A percentile compares a stretch with the other conserved stretches of the same genome.
Conservation (phyloP, 2,888 invertebrate species). For the Parnassius orleans region DNA sequence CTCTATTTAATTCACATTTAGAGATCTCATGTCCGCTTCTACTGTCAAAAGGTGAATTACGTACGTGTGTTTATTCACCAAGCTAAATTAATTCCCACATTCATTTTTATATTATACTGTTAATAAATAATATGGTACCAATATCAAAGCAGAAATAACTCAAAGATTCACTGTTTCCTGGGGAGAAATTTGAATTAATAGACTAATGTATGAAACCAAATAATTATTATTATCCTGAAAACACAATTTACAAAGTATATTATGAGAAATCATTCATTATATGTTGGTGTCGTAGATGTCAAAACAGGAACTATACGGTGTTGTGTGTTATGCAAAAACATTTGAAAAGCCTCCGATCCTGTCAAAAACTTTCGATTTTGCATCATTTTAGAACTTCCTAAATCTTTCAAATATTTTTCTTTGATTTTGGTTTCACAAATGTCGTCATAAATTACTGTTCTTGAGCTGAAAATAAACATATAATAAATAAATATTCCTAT, state of each 20-base stretch:
- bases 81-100: too few species aligned
- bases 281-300: conserved; percentile 20
- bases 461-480: conserved; percentile 14
- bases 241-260: neutral
- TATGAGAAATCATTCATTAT: conserved; percentile 8
- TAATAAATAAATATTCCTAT: neutral
- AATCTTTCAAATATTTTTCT: neutral
- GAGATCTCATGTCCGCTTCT: too few species aligned
- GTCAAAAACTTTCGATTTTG: conserved; percentile 53
- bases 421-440: neutral
- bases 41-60: too few species aligned
- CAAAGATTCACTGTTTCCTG: too few species aligned
- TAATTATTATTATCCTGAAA: too few species aligned
- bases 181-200: too few species aligned
- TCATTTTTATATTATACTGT: too few species aligned
- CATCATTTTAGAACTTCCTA: conserved; percentile 12
- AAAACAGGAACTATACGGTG: conserved; percentile 33
- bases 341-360: conserved; percentile 59
- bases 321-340: conserved; percentile 48
- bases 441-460: conserved; percentile 11
- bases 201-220: too few species aligned
- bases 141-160: too few species aligned
- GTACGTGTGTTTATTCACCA: too few species aligned
- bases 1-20: too few species aligned
- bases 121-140: too few species aligned